Base-by-base conservation (phyloP, 2,888 invertebrate genomes). In the Drosophila greeni region DNA sequence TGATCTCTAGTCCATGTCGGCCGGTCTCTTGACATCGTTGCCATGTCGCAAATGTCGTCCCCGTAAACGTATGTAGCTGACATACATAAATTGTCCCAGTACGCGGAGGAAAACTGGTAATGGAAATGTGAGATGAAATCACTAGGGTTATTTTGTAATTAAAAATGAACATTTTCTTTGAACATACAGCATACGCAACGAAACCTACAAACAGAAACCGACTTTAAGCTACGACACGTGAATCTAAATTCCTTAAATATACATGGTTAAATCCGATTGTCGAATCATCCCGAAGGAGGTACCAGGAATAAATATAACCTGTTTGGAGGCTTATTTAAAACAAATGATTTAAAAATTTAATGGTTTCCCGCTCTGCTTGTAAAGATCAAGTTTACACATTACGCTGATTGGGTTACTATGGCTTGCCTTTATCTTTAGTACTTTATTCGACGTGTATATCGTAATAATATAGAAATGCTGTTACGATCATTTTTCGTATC, bases 11-110 rank as follows among this genome's bases (percentile, higher is more conserved):
- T 49, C 64, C 56, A 54, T 75, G 51, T 67, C 55, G 61, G 33
- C 49, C 54, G 40, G 48, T 60, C 70, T 65, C 82, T 82, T 79
- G 79, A 78, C 82, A 72, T 66, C 64, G 43, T 66, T 72, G 52
- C 40, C 56, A 64, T 47, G 36, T 34, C 45, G 39, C 49, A 54
- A 24, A 54, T 39, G 66, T 45, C 34, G 39, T 37, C 12, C 24
- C 20, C 20, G 52, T 45, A 52, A 34, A 37, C 48, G 29, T 42
- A 20, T 49, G 48, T 40, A 37, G 18, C 48, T 61, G 61, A 61
- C 62, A 61, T 31, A 36, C 48, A 23, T 48, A 16, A 55, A 62
- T 42, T 29, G 36, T 62, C 36, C 12, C 18, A 42, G 42, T 48
- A 37, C 31, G 36, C n/a, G 1, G 12, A 12, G 29, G 23, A 31